Evolutionary conservation across 2,113 vertebrate species (phyloP).

Genomic region (Opisthocomus hoazin): DNA sequence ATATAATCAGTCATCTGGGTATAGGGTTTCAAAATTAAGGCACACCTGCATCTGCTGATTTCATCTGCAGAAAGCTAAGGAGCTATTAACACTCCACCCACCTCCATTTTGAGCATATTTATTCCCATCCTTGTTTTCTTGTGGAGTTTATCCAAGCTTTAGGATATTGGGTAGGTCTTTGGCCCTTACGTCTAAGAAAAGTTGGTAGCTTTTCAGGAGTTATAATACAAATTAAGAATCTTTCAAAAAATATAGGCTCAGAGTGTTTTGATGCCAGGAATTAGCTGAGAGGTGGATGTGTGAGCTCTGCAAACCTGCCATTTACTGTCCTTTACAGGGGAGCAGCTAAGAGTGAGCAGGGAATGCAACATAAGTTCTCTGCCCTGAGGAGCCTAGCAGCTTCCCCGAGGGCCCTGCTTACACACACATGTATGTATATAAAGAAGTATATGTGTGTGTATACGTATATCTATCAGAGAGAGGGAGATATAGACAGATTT

Average conservation of each 20-base stretch:
- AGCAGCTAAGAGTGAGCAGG: neutral
- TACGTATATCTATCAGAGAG: neutral
- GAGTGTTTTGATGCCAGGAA: neutral
- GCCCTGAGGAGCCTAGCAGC: neutral
- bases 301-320: neutral
- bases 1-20: neutral
- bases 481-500: neutral
- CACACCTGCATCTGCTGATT: neutral
- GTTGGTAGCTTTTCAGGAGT: neutral
- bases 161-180: neutral
- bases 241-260: neutral
- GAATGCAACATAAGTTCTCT: neutral
- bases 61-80: neutral
- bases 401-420: neutral
- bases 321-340: neutral
- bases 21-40: neutral
- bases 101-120: neutral
- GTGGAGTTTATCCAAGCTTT: neutral
- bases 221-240: neutral
- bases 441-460: fast-evolving
- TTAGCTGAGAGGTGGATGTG: neutral
- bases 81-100: neutral
- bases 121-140: neutral
- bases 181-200: neutral
- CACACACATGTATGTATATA: fast-evolving